Evolutionary conservation across 1,140 invertebrate genomes (phyloP).

Genomic region (Oryctes rhinoceros): DNA sequence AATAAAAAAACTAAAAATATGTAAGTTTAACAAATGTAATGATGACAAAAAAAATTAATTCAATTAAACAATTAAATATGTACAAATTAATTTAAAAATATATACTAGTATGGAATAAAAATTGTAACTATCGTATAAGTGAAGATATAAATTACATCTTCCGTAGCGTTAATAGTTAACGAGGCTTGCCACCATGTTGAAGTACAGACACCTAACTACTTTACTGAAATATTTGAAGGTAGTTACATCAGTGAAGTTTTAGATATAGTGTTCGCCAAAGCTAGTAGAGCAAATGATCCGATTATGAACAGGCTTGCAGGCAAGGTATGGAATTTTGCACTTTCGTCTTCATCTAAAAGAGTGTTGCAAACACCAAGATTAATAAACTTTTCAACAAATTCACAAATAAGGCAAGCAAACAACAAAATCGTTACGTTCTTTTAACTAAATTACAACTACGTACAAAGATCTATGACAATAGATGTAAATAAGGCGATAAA

Average conservation of each 20-base stretch:
- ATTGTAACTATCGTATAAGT: too few species aligned
- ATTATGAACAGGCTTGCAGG: slow-evolving; percentile 49
- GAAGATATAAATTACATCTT: too few species aligned
- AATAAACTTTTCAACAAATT: not conserved
- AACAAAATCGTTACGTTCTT: not conserved
- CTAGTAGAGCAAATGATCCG: slow-evolving; percentile 47
- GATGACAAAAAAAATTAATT: too few species aligned
- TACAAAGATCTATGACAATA: not conserved
- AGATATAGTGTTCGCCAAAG: slow-evolving; percentile 40
- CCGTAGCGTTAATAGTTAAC: too few species aligned
- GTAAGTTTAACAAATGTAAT: too few species aligned
- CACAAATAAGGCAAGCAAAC: slow-evolving; percentile 4
- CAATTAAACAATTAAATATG: too few species aligned
- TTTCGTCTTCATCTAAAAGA: slow-evolving; percentile 41
- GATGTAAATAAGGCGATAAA: not conserved
- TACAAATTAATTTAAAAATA: too few species aligned
- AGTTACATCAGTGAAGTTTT: not conserved
- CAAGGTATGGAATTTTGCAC: slow-evolving; percentile 41
- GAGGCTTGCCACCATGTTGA: too few species aligned
- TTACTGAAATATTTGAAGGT: not conserved
- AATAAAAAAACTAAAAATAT: too few species aligned
- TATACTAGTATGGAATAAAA: too few species aligned
- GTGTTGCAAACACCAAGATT: not conserved
- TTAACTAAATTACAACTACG: not conserved
- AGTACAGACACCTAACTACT: too few species aligned